phyloP scores from a whole-genome alignment of 2,797 vertebrate species.

The Buceros bicornis region DNA sequence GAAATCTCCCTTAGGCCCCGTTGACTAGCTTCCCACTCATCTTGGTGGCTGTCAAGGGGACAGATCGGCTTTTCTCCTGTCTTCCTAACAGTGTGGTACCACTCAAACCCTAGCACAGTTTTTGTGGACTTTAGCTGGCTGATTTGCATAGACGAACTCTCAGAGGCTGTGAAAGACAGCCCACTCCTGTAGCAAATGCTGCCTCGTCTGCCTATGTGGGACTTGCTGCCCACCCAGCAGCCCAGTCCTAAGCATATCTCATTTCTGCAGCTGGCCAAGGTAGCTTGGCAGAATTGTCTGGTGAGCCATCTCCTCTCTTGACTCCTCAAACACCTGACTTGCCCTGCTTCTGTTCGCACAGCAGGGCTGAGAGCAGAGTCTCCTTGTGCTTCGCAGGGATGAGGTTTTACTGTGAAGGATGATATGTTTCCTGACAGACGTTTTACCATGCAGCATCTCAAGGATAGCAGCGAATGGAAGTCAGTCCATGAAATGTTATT shows the following conservation, averaged over 20 bases:
- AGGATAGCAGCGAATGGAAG: neutral
- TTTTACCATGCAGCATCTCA: neutral
- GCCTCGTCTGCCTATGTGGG: neutral
- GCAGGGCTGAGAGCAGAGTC: neutral
- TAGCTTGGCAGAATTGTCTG: neutral
- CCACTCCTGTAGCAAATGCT: neutral
- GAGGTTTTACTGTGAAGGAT: neutral
- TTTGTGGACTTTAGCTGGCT: neutral
- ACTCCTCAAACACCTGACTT: neutral
- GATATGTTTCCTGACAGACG: neutral
- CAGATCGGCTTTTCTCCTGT: neutral
- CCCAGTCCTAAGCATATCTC: neutral
- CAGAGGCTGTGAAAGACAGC: neutral
- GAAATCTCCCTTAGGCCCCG: neutral
- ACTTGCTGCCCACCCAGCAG: neutral
- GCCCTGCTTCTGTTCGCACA: fast-evolving
- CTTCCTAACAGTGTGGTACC: fast-evolving
- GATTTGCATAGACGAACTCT: neutral
- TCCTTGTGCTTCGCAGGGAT: fast-evolving
- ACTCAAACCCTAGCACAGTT: fast-evolving
- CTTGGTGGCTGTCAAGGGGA: neutral
- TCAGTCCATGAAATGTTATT: neutral
- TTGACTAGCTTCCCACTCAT: neutral
- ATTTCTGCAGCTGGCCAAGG: neutral
- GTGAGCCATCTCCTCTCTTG: neutral